Evolutionary conservation across 2,113 vertebrate genomes (phyloP).

Genomic region (Proterorhinus semilunaris): DNA sequence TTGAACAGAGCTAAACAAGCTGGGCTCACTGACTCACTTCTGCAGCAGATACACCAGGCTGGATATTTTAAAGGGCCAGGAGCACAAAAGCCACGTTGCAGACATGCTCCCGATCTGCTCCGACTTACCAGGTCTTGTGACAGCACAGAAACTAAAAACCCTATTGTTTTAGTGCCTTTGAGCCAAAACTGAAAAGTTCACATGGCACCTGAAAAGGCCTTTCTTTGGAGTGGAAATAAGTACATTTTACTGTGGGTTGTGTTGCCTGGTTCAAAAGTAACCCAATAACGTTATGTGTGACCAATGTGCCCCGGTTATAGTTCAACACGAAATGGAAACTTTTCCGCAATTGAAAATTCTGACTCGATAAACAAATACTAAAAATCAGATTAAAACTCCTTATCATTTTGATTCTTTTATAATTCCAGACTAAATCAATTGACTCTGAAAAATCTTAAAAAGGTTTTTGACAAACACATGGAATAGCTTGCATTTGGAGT

Average conservation of each 20-base stretch:
- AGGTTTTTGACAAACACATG: constrained; percentile 17
- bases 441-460: background rate
- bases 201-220: constrained; percentile 38
- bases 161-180: constrained; percentile 45
- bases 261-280: constrained; percentile 22
- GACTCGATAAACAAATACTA: no score
- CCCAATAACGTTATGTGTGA: background rate
- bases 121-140: constrained; percentile 62
- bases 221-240: constrained; percentile 15
- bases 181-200: constrained; percentile 44
- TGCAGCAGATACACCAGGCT: constrained; percentile 63
- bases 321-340: no score
- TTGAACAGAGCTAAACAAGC: constrained; percentile 54
- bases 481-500: constrained; percentile 20
- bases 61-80: constrained; percentile 68
- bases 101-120: constrained; percentile 47
- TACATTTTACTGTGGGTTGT: background rate
- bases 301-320: background rate
- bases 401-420: no score
- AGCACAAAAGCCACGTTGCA: constrained; percentile 63
- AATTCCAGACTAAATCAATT: background rate
- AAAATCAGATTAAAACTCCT: no score
- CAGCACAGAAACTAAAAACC: constrained; percentile 51
- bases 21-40: constrained; percentile 71
- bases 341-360: no score